These are phyloP conservation scores for Stomatorhinus ivindoensis DNA, from an alignment of 2,113 vertebrate genomes.

Conservation along the genomic window DNA sequence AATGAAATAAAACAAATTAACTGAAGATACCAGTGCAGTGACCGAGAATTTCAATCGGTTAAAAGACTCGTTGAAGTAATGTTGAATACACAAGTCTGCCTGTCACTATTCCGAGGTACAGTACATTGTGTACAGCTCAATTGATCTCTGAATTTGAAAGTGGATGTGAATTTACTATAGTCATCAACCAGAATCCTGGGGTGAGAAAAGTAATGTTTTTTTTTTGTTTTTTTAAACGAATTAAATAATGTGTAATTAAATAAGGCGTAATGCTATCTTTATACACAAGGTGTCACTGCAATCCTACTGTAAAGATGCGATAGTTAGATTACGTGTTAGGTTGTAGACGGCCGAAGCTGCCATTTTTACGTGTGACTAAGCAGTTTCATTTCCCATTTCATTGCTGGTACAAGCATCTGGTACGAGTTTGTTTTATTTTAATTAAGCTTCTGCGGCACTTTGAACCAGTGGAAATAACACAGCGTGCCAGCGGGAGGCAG, in stretches of 20 bases:
- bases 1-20: not conserved
- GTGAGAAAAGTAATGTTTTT: not conserved
- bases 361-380: not conserved
- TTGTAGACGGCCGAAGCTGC: not conserved
- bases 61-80: not conserved
- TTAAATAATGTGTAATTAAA: not conserved
- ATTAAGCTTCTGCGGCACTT: not conserved
- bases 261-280: not conserved
- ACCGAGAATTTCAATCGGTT: not conserved
- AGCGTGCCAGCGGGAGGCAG: not conserved
- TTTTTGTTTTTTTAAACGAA: too few species aligned
- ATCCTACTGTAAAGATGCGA: not conserved
- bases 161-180: not conserved
- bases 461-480: not conserved
- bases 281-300: not conserved
- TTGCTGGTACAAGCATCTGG: not conserved
- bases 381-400: not conserved
- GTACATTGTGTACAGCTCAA: not conserved
- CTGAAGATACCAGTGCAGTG: not conserved
- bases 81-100: not conserved
- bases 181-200: not conserved
- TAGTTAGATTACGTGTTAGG: not conserved
- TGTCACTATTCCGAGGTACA: not conserved
- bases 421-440: not conserved
- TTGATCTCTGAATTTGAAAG: not conserved